Evolutionary conservation across 2,888 invertebrate species (phyloP).

Genomic region (Netelia fuscicornis): DNA sequence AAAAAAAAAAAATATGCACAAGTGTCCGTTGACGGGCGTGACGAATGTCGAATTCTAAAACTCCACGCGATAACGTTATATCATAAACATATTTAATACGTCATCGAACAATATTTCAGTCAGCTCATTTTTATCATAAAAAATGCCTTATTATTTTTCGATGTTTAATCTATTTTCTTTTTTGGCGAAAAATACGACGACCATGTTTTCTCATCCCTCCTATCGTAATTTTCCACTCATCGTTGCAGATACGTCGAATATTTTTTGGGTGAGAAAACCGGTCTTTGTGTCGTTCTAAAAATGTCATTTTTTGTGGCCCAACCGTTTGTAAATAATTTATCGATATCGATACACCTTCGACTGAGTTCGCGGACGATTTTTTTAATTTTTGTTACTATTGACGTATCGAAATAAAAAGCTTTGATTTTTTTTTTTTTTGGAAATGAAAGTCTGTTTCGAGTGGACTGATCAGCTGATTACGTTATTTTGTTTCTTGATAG

Average conservation of each 20-base stretch:
- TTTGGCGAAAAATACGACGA: neutral
- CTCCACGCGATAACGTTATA: neutral
- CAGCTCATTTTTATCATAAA: neutral
- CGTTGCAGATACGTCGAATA: neutral
- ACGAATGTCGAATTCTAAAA: neutral
- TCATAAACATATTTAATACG: neutral
- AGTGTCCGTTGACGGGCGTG: conserved; percentile 5
- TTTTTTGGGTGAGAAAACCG: neutral
- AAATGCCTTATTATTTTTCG: neutral
- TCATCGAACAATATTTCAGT: neutral
- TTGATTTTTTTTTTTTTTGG: neutral
- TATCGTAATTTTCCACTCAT: too few relatives aligned
- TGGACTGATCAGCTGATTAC: neutral
- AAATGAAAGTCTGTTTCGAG: neutral
- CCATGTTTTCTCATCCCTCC: too few relatives aligned
- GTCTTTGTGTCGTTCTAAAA: neutral
- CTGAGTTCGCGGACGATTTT: neutral
- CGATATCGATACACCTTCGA: neutral
- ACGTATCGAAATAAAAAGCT: neutral
- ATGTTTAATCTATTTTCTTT: neutral
- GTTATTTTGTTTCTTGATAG: too few relatives aligned
- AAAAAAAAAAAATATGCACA: neutral
- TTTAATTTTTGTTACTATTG: neutral
- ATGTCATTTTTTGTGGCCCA: neutral
- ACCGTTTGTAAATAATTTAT: neutral